Base-by-base conservation (phyloP, 2,797 vertebrate genomes). In the Onychomys arenicola region DNA sequence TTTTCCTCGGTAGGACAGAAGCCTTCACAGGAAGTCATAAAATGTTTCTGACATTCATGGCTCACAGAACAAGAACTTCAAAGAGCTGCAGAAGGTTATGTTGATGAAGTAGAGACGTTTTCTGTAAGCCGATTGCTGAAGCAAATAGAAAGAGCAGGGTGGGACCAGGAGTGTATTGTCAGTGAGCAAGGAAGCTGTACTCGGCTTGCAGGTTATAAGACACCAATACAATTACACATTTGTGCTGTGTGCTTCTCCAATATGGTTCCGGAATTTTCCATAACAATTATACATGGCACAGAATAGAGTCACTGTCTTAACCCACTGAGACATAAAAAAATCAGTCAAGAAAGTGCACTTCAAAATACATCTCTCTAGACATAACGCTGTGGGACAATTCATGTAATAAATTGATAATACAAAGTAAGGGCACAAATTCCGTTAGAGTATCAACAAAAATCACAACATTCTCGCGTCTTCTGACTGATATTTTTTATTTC, bases 31-130 rank as follows among this genome's bases (percentile, higher is more conserved):
- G 88, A 97, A 96, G 37, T 88, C 96, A 59, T 80, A 96, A 98
- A 98, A 96, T 78, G 75, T 96, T 98, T 97, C 96, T 97, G 97
- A 98, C 96, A 96, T 95, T 98, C 96, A 90, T 95, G 96, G 95
- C 86, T 98, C 98, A 98, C 82, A 97, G 94, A 98, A 91, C 73
- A 95, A 27, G 4, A 2, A 83, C 98, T 98, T 98, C 97, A 98
- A 98, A 98, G 96, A 96, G 96, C 83, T 0, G 10, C 59, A 97
- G 84, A 97, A 98, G 94, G 93, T 98, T 98, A 97, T 97, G 89
- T 96, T 98, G 94, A 98, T 98, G 97, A 98, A 97, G 84, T 57
- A 90, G 82, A 98, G 92, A 97, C 40, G 32, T 96, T 95, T 97
- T 96, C 95, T 97, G 97, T 95, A 96, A 97, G 98, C 85, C 69